Evolutionary conservation across 2,113 vertebrate genomes (phyloP), one percentile per base, ranked within the genome.

Genomic region (Cyprinus carpio): DNA sequence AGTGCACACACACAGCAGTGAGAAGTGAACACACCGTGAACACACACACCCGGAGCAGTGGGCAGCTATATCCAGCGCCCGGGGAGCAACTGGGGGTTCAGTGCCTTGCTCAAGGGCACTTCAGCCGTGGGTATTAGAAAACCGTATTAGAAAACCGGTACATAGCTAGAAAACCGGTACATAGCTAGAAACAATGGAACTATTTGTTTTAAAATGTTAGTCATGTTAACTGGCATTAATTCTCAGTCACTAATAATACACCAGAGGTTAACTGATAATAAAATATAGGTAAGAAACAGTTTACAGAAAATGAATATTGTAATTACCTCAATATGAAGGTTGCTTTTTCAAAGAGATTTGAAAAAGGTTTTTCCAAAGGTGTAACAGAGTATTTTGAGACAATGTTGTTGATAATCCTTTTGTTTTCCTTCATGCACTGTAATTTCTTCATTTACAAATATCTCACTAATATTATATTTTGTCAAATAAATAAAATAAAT

Each of bases 241-340:
- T 7, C 37, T 25, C 23, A 74, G 71, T 74, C 40, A 74, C 12
- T n/a, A 46, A 15, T 74, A 4, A 74, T 46, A 25, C 15, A 74
- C 11, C 1, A 46, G 40, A 12, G 11, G 71, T 46, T 74, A 46
- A 25, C 25, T 40, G 12, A 46, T 46, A 6, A 15, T 46, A 46
- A 6, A 75, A 43, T 1, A n/a, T 11, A 71, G 3, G 31, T 43
- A 74, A 74, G 11, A 43, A 74, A 15, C 20, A 13, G 69, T 72
- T 72, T 40, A 72, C 34, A 72, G 69, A 72, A 72, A n/a, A 40
- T 1, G 4, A n/a, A 40, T 40, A 72, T 40, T 72, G 20, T 72
- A 12, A 37, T 72, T 72, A 43, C 69, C 69, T 72, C 69, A 72
- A 43, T n/a, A 18, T 72, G 37, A 72, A 72, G 37, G 69, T 72